Base-by-base conservation (phyloP, 2,888 invertebrate species). In the Formica aserva region DNA sequence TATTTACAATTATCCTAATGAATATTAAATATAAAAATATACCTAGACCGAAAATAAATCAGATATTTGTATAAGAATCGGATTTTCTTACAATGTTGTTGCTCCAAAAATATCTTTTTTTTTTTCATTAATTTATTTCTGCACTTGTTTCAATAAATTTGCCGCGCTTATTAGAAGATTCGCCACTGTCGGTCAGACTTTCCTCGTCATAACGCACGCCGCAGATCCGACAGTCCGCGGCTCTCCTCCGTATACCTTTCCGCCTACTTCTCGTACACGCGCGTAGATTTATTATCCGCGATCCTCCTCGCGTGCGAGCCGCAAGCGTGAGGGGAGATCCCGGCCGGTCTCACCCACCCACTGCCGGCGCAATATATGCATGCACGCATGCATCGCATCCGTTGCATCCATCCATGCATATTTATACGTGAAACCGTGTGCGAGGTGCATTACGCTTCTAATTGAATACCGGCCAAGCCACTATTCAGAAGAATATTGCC, bases 361-460 rank as follows among this genome's bases (percentile, higher is more conserved):
- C 18, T 38, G 22, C 38, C 48, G 26, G 29, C 45, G 13, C 72
- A 52, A 48, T 55, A 35, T 52, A 41, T 18, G 67, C 71, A 26
- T 29, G 82, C 86, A 74, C 35, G 82, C 85, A 78, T 86, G 87
- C 84, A 87, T 87, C 66, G 77, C 77, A 77, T 77, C 67, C 72
- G 60, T 60, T 63, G 55, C 65, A 41, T 57, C 48, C 69, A 75
- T 75, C 74, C 85, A 77, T 72, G 88, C 87, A 89, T 89, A 88
- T 90, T 89, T 88, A 85, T 90, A 88, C 83, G 75, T 41, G 80
- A 60, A 81, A 82, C 84, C 57, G 81, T 45, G 72, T 83, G 72
- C 45, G 78, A 45, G 35, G 78, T 72, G 88, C 90, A 86, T 88
- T 88, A 85, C 85, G 83, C 88, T 83, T 86, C 86, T 90, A 90